These are phyloP conservation scores for Phrynocephalus versicolor DNA, from an alignment of 2,113 vertebrate genomes.

Conservation along the genomic window DNA sequence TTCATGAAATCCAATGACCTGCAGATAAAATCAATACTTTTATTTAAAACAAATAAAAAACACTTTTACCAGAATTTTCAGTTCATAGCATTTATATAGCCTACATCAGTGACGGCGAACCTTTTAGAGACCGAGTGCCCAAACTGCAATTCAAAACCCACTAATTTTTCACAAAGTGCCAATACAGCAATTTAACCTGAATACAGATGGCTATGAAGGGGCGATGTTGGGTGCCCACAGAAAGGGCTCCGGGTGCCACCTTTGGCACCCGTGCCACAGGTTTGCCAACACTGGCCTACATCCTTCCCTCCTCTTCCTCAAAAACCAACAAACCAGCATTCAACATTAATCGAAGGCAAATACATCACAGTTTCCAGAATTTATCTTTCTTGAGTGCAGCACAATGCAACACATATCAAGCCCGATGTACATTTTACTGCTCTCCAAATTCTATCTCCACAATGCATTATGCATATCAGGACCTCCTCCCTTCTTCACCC, in stretches of 20 bases:
- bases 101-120: too few relatives aligned
- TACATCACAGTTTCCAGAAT: neutral
- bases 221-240: too few relatives aligned
- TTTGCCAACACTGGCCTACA: too few relatives aligned
- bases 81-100: neutral
- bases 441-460: neutral
- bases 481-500: neutral
- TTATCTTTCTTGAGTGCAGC: conserved; percentile 23
- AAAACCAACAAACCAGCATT: neutral
- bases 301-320: neutral
- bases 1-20: conserved; percentile 89
- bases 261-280: too few relatives aligned
- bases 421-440: neutral
- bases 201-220: too few relatives aligned
- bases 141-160: too few relatives aligned
- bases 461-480: neutral
- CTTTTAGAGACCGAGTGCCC: too few relatives aligned
- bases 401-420: conserved; percentile 13
- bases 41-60: conserved; percentile 2
- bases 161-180: too few relatives aligned
- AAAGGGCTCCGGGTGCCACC: too few relatives aligned
- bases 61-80: neutral
- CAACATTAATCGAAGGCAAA: neutral
- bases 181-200: too few relatives aligned
- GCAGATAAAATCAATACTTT: conserved; percentile 57